These are phyloP conservation scores for Falcunculus frontatus DNA, from an alignment of 2,113 vertebrate species.

Conservation along the genomic window DNA sequence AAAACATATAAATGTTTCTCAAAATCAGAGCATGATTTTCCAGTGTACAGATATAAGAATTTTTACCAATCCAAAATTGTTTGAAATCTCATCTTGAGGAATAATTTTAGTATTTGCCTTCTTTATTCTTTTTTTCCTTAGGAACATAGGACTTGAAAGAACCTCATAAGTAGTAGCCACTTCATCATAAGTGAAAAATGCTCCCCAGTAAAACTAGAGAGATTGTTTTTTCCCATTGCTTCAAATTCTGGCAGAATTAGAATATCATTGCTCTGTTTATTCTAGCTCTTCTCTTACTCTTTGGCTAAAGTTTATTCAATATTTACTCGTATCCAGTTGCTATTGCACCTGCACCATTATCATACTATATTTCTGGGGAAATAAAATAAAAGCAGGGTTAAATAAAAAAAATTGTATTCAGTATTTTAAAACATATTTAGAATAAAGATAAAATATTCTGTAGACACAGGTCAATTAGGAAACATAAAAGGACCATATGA, in stretches of 20 bases:
- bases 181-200: neutral
- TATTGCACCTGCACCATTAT: neutral
- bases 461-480: neutral
- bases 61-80: neutral
- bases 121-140: neutral
- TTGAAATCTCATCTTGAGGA: neutral
- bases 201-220: neutral
- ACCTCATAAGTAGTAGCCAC: neutral
- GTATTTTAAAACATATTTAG: neutral
- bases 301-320: neutral
- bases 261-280: neutral
- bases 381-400: neutral
- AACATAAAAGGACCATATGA: neutral
- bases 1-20: neutral
- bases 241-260: neutral
- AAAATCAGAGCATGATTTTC: neutral
- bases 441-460: neutral
- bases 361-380: rapidly evolving
- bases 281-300: neutral
- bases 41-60: neutral
- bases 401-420: neutral
- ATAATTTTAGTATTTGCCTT: neutral
- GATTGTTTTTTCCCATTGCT: neutral
- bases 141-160: neutral
- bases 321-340: neutral